phyloP scores from a whole-genome alignment of 2,888 invertebrate genomes.

The Prosopocoilus inquinatus region DNA sequence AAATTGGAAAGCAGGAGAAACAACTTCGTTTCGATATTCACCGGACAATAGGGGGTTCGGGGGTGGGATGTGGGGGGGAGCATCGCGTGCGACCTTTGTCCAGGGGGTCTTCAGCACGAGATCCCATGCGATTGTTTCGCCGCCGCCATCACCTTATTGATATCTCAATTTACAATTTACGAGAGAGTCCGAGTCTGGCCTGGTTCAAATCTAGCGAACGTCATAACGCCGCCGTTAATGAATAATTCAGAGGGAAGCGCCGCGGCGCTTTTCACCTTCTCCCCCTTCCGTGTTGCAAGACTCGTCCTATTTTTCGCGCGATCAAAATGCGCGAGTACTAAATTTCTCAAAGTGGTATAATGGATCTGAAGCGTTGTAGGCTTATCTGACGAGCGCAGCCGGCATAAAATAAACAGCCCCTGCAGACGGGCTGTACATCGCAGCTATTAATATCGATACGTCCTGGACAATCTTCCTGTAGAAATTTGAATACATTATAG shows the following conservation, averaged over 20 bases:
- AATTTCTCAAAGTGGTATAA: conserved; percentile 38
- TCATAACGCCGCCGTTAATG: conserved; percentile 34
- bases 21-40: background rate
- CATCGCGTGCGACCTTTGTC: conserved; percentile 15
- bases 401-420: conserved; percentile 36
- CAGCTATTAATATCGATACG: conserved; percentile 13
- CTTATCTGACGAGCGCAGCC: conserved; percentile 41
- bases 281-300: conserved; percentile 29
- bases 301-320: conserved; percentile 37
- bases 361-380: conserved; percentile 37
- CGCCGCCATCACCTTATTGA: conserved; percentile 25
- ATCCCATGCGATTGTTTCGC: conserved; percentile 30
- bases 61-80: background rate
- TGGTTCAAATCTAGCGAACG: conserved; percentile 23
- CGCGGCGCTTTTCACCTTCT: conserved; percentile 27
- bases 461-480: conserved; percentile 1
- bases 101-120: conserved; percentile 12
- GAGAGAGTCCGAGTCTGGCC: conserved; percentile 27
- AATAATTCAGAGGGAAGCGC: conserved; percentile 37
- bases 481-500: background rate
- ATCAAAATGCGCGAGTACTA: conserved; percentile 35
- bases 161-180: conserved; percentile 30
- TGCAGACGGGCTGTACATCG: conserved; percentile 16
- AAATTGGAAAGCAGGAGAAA: background rate
- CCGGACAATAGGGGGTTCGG: background rate